Percentiles rank a stretch among this genome's conserved stretches.
Conservation (phyloP, 2,113 vertebrate genomes). For the Coptodon bakossiorum region DNA sequence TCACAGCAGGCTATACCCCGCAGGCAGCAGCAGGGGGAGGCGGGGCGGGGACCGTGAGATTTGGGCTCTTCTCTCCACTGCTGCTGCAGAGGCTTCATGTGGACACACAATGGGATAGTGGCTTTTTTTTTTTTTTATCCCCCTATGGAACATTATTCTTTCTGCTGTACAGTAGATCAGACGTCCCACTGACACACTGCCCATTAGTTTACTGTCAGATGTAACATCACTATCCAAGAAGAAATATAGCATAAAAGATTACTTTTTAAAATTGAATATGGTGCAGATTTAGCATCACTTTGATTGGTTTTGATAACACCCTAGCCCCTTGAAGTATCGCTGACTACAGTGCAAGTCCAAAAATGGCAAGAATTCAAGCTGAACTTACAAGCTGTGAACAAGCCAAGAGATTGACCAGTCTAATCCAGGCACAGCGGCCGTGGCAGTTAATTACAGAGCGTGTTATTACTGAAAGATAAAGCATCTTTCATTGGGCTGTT, state of each 20-base stretch:
- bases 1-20: constrained; percentile 53
- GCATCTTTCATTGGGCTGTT: neutral
- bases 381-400: neutral
- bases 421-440: neutral
- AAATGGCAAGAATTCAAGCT: neutral
- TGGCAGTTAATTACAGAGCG: neutral
- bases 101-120: neutral
- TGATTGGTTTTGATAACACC: neutral
- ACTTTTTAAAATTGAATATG: neutral
- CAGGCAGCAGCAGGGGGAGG: constrained; percentile 9
- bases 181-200: neutral
- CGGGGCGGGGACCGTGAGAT: neutral
- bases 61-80: neutral
- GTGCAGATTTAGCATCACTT: neutral
- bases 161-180: neutral
- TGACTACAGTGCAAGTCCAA: neutral
- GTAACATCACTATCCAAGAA: constrained; percentile 12
- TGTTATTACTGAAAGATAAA: neutral
- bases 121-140: neutral
- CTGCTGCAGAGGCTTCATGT: neutral
- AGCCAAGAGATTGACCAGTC: neutral
- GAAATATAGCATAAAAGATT: neutral
- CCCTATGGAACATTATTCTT: constrained; percentile 22
- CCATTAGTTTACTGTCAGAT: constrained; percentile 5
- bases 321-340: neutral